Evolutionary conservation across 2,113 vertebrate genomes (phyloP).

Genomic region (Prionailurus bengalensis): DNA sequence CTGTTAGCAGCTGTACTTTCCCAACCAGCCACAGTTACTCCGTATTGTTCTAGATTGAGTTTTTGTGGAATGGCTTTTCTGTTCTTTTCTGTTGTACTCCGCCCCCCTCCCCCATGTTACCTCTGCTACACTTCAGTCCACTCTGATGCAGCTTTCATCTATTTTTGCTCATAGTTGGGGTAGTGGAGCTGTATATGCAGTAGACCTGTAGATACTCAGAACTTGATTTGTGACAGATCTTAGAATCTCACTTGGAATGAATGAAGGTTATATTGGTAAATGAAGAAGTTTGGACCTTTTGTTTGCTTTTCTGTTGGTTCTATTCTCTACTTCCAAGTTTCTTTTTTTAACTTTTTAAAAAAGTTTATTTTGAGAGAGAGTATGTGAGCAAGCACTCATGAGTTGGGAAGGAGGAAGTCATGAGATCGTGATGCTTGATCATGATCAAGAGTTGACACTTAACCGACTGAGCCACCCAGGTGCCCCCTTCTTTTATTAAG

Average conservation of each 20-base stretch:
- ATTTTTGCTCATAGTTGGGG: background rate
- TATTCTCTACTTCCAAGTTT: slow-evolving; percentile 17
- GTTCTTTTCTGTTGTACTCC: background rate
- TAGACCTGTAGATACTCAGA: background rate
- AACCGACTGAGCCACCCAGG: too few relatives aligned
- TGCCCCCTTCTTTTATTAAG: too few relatives aligned
- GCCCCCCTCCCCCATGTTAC: background rate
- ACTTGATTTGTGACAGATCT: slow-evolving; percentile 53
- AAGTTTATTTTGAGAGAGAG: too few relatives aligned
- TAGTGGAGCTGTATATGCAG: background rate
- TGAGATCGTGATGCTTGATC: too few relatives aligned
- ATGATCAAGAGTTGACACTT: too few relatives aligned
- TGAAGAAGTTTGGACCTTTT: background rate
- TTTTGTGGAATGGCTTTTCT: slow-evolving; percentile 44
- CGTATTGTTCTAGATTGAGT: slow-evolving; percentile 9
- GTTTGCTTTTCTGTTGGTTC: slow-evolving; percentile 42
- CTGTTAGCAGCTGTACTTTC: background rate
- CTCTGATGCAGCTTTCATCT: background rate
- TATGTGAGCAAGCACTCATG: too few relatives aligned
- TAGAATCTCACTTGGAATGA: slow-evolving; percentile 43
- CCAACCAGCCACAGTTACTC: background rate
- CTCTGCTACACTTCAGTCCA: background rate
- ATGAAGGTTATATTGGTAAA: slow-evolving; percentile 28
- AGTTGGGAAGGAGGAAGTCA: too few relatives aligned
- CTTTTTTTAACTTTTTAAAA: too few relatives aligned